Conservation (phyloP, 1,140 invertebrate species). For the Panagrolaimus sp. region DNA sequence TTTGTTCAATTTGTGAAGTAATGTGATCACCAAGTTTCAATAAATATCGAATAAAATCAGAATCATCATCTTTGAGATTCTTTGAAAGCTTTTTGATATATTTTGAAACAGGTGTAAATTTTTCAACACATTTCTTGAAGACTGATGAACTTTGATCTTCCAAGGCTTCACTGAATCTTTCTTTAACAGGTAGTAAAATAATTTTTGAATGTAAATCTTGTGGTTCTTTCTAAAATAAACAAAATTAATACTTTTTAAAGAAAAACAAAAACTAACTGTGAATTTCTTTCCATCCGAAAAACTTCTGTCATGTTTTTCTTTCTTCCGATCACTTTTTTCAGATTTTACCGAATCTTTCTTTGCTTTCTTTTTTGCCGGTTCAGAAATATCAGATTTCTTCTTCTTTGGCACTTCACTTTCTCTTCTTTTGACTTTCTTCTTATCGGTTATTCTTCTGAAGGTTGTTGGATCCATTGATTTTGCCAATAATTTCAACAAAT, state of each 20-base stretch:
- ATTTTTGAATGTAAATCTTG: conserved; percentile 5
- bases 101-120: conserved; percentile 47
- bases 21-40: conserved; percentile 46
- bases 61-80: conserved; percentile 24
- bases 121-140: conserved; percentile 49
- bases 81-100: conserved; percentile 47
- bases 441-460: conserved; percentile 6
- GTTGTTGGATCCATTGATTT: conserved; percentile 2
- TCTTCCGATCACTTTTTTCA: neutral
- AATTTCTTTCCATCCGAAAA: conserved; percentile 20
- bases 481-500: conserved; percentile 40
- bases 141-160: conserved; percentile 32
- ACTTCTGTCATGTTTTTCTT: conserved; percentile 19
- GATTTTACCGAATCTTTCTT: conserved; percentile 25
- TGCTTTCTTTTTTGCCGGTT: conserved; percentile 17
- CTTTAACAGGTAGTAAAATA: neutral
- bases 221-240: neutral
- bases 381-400: neutral
- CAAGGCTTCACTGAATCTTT: conserved; percentile 32
- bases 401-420: neutral
- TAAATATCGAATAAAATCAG: conserved; percentile 25
- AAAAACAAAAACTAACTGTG: conserved; percentile 1
- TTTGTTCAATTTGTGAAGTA: conserved; percentile 22
- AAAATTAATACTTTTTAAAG: neutral
- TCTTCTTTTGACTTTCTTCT: conserved; percentile 18